These are phyloP conservation scores for Eilema sororculum DNA, from an alignment of 2,888 invertebrate species.

Conservation along the genomic window DNA sequence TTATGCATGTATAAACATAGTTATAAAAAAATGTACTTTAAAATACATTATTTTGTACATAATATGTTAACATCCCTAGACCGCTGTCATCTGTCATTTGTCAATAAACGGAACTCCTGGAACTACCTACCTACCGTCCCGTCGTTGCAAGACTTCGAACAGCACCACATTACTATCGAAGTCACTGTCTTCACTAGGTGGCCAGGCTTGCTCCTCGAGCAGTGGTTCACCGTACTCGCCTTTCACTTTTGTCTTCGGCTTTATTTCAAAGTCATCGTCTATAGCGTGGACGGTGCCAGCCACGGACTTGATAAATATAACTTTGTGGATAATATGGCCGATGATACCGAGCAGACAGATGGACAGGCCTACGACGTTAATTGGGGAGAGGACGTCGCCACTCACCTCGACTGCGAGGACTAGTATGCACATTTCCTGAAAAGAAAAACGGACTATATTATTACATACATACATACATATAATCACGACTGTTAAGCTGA, in stretches of 20 bases:
- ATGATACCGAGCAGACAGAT: constrained; percentile 96
- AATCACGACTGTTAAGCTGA: no score
- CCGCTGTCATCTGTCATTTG: neutral
- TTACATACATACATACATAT: no score
- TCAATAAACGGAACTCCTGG: constrained; percentile 38
- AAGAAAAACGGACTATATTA: constrained; percentile 36
- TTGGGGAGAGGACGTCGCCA: constrained; percentile 93
- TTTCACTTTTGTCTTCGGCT: constrained; percentile 45
- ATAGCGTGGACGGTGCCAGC: constrained; percentile 67
- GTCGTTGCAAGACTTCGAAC: constrained; percentile 85
- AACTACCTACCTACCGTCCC: constrained; percentile 70
- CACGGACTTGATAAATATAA: constrained; percentile 70
- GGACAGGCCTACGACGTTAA: constrained; percentile 95
- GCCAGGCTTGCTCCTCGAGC: constrained; percentile 69
- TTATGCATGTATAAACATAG: neutral
- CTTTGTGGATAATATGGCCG: constrained; percentile 93
- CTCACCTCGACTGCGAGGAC: constrained; percentile 95
- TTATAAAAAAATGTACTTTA: neutral
- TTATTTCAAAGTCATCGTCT: constrained; percentile 61
- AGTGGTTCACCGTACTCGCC: constrained; percentile 71
- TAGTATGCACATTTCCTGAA: constrained; percentile 96
- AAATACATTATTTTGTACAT: neutral
- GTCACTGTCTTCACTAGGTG: constrained; percentile 76
- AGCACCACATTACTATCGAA: constrained; percentile 85
- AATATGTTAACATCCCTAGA: neutral